Base-by-base conservation (phyloP, 2,888 invertebrate species). In the Ectemnius cavifrons region DNA sequence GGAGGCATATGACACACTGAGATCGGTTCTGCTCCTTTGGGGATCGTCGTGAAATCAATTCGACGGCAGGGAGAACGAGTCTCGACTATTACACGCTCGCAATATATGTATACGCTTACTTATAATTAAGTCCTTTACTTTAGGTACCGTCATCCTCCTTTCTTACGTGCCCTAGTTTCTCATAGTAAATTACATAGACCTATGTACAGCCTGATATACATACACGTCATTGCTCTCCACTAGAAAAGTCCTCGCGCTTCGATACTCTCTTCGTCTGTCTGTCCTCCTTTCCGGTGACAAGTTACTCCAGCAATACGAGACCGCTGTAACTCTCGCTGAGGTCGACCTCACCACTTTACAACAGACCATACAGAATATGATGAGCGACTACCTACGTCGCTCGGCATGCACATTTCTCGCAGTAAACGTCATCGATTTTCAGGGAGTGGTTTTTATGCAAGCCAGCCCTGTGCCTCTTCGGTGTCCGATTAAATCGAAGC, bases 151-250 rank as follows among this genome's bases (percentile, higher is more conserved):
- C 56, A 4, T 63, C 57, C 59, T 45, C 8, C 63, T 13, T 59
- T 27, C 46, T 56, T 18, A 28, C 47, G 47, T 60, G 46, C 23
- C 23, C n/a, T 62, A 18, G 18, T 45, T 45, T 16, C 71, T 63
- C 56, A 76, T 66, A 68, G 75, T 81, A 79, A 75, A 79, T 81
- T 79, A 79, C 73, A 81, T 62, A 47, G 62, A 64, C 47, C 64
- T 82, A 82, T 82, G 71, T 82, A 82, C 82, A 82, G 67, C 65
- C 63, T 73, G 79, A 83, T 83, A 78, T 82, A 82, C 77, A 83
- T 83, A 81, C 73, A 75, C 59, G 69, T 73, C 63, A 62, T 75
- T 76, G 14, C 13, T 52, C 14, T 73, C 61, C 74, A 37, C 75
- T 83, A 81, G 81, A 82, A 82, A 82, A 82, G 77, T 82, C 75